These are phyloP conservation scores for Lasioglossum lativentre DNA, from an alignment of 2,888 invertebrate genomes.

Conservation along the genomic window DNA sequence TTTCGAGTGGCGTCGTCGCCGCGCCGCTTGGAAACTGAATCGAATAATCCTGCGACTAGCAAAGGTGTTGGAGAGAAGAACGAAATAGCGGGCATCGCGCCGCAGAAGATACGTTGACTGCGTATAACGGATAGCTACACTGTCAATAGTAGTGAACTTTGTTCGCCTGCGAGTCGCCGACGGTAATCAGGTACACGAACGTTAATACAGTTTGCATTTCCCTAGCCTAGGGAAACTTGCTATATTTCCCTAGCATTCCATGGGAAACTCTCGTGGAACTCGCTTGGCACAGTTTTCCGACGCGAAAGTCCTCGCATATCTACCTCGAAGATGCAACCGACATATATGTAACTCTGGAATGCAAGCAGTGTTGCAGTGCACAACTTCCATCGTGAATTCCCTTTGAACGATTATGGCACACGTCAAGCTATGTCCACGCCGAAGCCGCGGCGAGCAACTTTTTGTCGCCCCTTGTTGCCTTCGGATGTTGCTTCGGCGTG, in stretches of 20 bases:
- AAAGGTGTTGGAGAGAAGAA: constrained; percentile 1
- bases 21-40: constrained; percentile 18
- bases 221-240: background rate
- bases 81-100: background rate
- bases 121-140: background rate
- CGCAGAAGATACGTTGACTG: constrained; percentile 34
- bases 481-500: background rate
- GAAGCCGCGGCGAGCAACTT: background rate
- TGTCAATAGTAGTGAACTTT: background rate
- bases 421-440: background rate
- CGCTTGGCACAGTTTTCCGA: constrained; percentile 60
- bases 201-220: constrained; percentile 32
- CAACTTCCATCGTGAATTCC: background rate
- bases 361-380: background rate
- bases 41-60: constrained; percentile 16
- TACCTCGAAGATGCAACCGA: background rate
- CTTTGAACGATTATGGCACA: background rate
- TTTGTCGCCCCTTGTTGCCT: background rate
- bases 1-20: background rate
- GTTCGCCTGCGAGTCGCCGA: constrained; percentile 42
- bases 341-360: no score
- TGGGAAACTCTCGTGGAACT: constrained; percentile 27
- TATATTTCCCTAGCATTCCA: background rate
- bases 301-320: constrained; percentile 13
- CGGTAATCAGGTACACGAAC: constrained; percentile 66